These are phyloP conservation scores for Acropora tenuis DNA, from an alignment of 64 coral and sea anemone species.

Conservation along the genomic window DNA sequence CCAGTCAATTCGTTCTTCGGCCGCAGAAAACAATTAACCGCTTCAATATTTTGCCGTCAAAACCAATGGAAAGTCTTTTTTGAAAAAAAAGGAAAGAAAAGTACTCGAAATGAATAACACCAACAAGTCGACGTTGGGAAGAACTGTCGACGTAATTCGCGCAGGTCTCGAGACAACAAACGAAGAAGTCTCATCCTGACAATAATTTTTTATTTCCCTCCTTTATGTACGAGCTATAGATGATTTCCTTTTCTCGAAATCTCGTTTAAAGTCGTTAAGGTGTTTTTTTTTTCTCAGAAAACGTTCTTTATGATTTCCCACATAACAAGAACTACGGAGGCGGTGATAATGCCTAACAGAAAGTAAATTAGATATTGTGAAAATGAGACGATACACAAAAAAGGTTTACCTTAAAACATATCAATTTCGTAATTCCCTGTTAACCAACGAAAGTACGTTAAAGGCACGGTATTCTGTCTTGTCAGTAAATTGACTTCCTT, in stretches of 20 bases:
- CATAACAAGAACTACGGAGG: background rate
- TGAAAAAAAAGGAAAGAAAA: background rate
- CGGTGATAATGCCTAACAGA: no score
- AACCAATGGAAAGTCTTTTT: conserved; percentile 14
- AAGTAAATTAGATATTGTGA: no score
- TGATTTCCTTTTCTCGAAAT: background rate
- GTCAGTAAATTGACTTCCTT: background rate
- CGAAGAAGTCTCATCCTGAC: background rate
- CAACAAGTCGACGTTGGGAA: conserved; percentile 56
- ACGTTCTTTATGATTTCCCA: background rate
- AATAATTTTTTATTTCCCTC: background rate
- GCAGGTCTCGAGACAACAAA: background rate
- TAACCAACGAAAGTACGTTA: background rate
- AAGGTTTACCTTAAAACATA: background rate
- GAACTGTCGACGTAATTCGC: background rate
- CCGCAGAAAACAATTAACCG: conserved; percentile 89
- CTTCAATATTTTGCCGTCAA: conserved; percentile 60
- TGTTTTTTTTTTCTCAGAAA: background rate
- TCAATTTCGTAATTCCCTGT: background rate
- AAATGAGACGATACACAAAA: background rate
- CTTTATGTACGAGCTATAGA: background rate
- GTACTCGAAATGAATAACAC: conserved; percentile 28
- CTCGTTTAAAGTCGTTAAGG: background rate
- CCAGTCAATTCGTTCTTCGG: conserved; percentile 72
- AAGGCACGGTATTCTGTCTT: background rate